phyloP scores from a whole-genome alignment of 2,888 invertebrate species.

The Biston betularia region DNA sequence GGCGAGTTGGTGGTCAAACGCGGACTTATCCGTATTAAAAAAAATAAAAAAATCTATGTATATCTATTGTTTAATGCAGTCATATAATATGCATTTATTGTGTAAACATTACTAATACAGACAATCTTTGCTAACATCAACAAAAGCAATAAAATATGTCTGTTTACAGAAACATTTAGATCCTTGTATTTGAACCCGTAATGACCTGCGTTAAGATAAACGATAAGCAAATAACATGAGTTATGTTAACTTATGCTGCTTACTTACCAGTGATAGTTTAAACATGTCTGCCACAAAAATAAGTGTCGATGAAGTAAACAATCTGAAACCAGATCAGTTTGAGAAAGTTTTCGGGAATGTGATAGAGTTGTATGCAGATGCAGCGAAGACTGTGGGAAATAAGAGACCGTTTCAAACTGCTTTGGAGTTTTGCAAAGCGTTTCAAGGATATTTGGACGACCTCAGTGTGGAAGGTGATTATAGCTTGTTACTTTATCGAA shows the following conservation, averaged over 20 bases:
- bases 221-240: constrained; percentile 48
- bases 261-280: constrained; percentile 18
- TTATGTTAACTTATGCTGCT: constrained; percentile 20
- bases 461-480: constrained; percentile 80
- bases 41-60: no score
- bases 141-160: constrained; percentile 19
- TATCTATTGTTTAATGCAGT: neutral
- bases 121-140: neutral
- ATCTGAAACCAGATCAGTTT: constrained; percentile 81
- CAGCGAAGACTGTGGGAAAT: constrained; percentile 77
- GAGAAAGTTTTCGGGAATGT: constrained; percentile 87
- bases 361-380: constrained; percentile 86
- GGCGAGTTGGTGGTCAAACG: no score
- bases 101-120: neutral
- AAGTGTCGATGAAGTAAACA: constrained; percentile 84
- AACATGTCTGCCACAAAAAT: constrained; percentile 48
- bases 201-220: constrained; percentile 58
- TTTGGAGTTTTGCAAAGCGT: constrained; percentile 79
- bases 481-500: constrained; percentile 10
- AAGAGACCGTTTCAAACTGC: constrained; percentile 82
- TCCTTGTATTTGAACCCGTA: constrained; percentile 57
- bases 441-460: constrained; percentile 84
- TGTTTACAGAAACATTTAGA: constrained; percentile 39
- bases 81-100: neutral
- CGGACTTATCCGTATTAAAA: no score